phyloP scores from a whole-genome alignment of 2,888 invertebrate genomes.

The Iselma pallidipennis region DNA sequence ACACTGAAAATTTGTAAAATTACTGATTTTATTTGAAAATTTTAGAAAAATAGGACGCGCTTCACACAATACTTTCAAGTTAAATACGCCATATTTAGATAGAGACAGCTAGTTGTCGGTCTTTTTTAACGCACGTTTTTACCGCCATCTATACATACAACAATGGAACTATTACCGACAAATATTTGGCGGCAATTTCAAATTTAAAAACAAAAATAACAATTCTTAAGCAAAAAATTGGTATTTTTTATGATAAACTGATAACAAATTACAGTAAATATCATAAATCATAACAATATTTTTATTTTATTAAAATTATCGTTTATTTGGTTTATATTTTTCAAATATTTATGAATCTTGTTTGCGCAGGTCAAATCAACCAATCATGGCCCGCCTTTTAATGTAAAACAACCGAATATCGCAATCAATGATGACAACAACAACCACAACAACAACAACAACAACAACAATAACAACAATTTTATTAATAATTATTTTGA shows the following conservation, averaged over 20 bases:
- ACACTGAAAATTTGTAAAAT: constrained; percentile 18
- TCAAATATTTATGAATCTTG: neutral
- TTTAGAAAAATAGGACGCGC: constrained; percentile 21
- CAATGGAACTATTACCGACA: too few relatives aligned
- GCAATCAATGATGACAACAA: constrained; percentile 16
- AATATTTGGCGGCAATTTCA: constrained; percentile 10
- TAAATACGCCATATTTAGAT: constrained; percentile 81
- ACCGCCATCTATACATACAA: neutral
- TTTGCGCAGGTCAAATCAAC: constrained; percentile 15
- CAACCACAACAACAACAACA: neutral
- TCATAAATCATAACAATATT: too few relatives aligned
- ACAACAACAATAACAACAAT: neutral
- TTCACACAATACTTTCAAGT: constrained; percentile 70
- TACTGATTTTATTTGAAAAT: constrained; percentile 43
- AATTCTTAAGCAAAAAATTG: too few relatives aligned
- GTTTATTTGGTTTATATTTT: neutral
- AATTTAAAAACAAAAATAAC: constrained; percentile 1
- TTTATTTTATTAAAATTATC: neutral
- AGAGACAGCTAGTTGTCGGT: constrained; percentile 22
- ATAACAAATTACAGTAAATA: too few relatives aligned
- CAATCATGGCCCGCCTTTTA: constrained; percentile 17
- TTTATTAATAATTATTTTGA: neutral
- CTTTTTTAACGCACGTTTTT: neutral
- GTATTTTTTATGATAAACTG: neutral
- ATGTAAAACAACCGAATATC: constrained; percentile 23